Base-by-base conservation (phyloP, 2,888 invertebrate genomes). In the Brassicogethes aeneus region DNA sequence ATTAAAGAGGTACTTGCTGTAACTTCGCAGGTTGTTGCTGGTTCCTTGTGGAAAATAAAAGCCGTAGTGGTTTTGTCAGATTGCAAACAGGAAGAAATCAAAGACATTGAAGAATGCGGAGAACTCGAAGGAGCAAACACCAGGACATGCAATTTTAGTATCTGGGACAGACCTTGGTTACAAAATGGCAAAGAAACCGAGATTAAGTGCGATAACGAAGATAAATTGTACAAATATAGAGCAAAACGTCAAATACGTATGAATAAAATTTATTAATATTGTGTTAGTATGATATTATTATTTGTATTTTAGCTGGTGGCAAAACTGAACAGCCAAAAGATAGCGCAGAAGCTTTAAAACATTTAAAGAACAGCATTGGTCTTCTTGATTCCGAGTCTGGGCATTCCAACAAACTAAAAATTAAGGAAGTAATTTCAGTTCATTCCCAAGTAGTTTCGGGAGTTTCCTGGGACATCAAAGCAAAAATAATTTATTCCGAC, bases 131-230 rank as follows among this genome's bases (percentile, higher is more conserved):
- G 59, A 40, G 57, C 40, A 1, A 33, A 45, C 32, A 16, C 46
- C 2, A 36, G 40, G 38, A 23, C 42, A 34, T 71, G 70, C 46
- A 55, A 56, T 44, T 65, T 61, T 2, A 55, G 60, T 34, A 66
- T 78, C 17, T 79, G 77, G 77, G 73, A 77, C 34, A 69, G 71
- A 52, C 70, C 75, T 2, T 80, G 79, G 80, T 48, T 75, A 17
- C 37, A 60, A 36, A 23, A 23, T 10, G 68, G 68, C 3, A 63
- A 62, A 43, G 62, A 70, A 58, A 57, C 72, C 1, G 50, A 55
- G 10, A 69, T 71, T 34, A 58, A 63, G 30, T 72, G 71, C 45
- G 62, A 63, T 10, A 23, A 23, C 12, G 33, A 33, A 8, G 33
- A 5, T 33, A 33, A 33, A 33, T 5, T 33, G 5, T 5, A 33